Percentiles rank a stretch among this genome's conserved stretches.
Conservation (phyloP, 2,888 invertebrate species). For the Diabrotica balteata region DNA sequence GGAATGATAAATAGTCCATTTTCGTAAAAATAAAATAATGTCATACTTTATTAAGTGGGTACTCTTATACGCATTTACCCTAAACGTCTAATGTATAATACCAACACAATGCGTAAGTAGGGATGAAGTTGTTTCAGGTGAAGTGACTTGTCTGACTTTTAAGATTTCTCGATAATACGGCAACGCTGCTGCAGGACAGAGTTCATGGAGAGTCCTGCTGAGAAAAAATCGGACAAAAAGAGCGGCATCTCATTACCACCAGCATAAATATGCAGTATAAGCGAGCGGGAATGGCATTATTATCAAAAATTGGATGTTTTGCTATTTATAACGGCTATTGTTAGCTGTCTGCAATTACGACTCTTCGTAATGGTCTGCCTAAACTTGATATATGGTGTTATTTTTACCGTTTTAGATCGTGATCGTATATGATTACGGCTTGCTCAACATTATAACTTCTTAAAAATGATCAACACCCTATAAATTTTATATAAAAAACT, state of each 20-base stretch:
- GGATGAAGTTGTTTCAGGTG: no score
- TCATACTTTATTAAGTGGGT: no score
- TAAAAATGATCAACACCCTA: slow-evolving; percentile 7
- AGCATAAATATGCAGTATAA: slow-evolving; percentile 38
- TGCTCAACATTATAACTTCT: slow-evolving; percentile 6
- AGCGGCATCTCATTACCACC: slow-evolving; percentile 43
- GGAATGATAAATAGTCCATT: no score
- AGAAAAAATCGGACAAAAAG: slow-evolving; percentile 38
- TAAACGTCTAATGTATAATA: no score
- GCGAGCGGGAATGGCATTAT: slow-evolving; percentile 40
- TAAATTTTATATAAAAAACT: slow-evolving; percentile 1
- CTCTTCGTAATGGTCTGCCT: slow-evolving; percentile 25
- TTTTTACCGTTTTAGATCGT: slow-evolving; percentile 21
- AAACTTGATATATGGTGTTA: slow-evolving; percentile 25
- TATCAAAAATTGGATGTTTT: slow-evolving; percentile 38
- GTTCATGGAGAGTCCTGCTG: slow-evolving; percentile 36
- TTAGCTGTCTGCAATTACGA: slow-evolving; percentile 26
- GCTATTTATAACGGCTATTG: slow-evolving; percentile 31
- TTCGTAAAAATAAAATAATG: no score
- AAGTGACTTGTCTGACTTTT: no score
- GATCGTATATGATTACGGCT: slow-evolving; percentile 15
- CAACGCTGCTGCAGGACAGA: slow-evolving; percentile 7
- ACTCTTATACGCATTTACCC: no score
- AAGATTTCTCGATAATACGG: background rate
- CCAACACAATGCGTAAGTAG: no score